phyloP scores from a whole-genome alignment of 2,888 invertebrate species.

The Helobdella robusta region DNA sequence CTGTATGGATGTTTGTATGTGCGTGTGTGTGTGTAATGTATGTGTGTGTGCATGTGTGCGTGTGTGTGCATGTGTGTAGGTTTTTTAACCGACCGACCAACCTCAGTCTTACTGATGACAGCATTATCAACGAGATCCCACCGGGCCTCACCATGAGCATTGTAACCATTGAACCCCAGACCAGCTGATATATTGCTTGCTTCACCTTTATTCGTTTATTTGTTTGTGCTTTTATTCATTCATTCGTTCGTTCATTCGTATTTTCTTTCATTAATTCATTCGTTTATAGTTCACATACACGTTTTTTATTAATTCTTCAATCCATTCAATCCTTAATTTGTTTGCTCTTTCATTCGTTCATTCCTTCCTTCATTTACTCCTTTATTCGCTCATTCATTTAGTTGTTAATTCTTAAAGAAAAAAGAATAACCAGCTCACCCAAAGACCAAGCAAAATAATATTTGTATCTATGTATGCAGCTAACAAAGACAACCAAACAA shows the following conservation, averaged over 20 bases:
- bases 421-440: slow-evolving; percentile 38
- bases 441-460: slow-evolving; percentile 95
- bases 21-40: background rate
- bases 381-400: no score
- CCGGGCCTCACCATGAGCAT: slow-evolving; percentile 60
- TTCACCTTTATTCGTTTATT: slow-evolving; percentile 58
- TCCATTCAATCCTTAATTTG: no score
- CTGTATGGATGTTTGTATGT: slow-evolving; percentile 11
- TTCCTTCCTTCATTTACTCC: no score
- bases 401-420: background rate
- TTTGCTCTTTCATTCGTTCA: no score
- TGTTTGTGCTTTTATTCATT: background rate
- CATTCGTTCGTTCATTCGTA: background rate
- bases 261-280: background rate
- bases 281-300: background rate
- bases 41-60: background rate
- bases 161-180: slow-evolving; percentile 74
- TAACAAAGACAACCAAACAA: slow-evolving; percentile 24
- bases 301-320: background rate
- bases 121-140: slow-evolving; percentile 93
- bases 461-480: slow-evolving; percentile 73
- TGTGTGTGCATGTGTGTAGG: background rate
- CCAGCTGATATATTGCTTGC: slow-evolving; percentile 90
- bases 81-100: slow-evolving; percentile 41
- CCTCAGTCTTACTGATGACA: slow-evolving; percentile 77